Percentiles rank a stretch among this genome's conserved stretches.
Conservation (phyloP, 1,140 invertebrate genomes). For the Oreohelix idahoensis region DNA sequence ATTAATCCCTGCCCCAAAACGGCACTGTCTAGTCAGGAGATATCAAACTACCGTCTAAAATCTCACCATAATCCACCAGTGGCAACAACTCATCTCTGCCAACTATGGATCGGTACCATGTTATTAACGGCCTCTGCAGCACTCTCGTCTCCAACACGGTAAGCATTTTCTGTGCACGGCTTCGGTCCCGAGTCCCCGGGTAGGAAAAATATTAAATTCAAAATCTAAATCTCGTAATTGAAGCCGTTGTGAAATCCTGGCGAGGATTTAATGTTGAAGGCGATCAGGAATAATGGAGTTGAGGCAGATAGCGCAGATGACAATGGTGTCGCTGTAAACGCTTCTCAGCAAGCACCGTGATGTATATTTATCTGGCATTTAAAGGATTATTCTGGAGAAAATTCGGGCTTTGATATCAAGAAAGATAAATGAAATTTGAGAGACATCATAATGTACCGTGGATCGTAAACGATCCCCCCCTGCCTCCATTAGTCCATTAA, state of each 20-base stretch:
- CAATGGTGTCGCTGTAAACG: background rate
- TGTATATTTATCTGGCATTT: background rate
- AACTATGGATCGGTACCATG: background rate
- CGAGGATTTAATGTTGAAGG: background rate
- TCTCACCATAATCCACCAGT: background rate
- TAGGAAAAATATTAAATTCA: conserved; percentile 15
- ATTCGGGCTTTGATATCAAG: background rate
- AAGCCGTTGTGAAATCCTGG: conserved; percentile 3
- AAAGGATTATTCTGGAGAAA: background rate
- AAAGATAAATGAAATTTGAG: conserved; percentile 9
- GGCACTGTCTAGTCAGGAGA: background rate
- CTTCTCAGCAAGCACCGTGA: background rate
- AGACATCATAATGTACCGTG: conserved; percentile 4
- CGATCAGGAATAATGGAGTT: background rate
- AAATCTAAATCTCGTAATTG: conserved; percentile 9
- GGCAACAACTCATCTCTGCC: background rate
- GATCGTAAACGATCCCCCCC: background rate
- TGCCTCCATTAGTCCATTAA: background rate
- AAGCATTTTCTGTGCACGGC: background rate
- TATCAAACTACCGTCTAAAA: background rate
- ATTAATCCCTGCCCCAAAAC: background rate
- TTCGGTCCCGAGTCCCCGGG: background rate
- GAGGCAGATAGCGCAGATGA: background rate
- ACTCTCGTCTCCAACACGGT: background rate
- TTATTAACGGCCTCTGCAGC: background rate